Percentiles rank a stretch among this genome's conserved stretches.
Conservation (phyloP, 1,140 invertebrate species). For the Rhysida immarginata region DNA sequence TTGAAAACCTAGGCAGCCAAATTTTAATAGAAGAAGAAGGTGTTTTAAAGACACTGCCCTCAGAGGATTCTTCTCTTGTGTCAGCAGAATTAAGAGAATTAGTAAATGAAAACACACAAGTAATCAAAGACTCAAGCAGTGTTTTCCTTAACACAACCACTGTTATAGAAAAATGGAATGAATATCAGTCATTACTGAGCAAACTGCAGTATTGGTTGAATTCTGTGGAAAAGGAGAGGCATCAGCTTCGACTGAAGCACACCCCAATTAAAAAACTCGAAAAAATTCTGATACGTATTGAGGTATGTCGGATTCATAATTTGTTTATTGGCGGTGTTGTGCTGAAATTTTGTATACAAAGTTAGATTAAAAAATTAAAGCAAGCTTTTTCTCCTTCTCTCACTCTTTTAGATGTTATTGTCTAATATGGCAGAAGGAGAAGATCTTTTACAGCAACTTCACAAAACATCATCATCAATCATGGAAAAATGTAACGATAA, state of each 20-base stretch:
- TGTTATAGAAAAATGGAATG: constrained; percentile 58
- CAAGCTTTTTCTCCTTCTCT: not conserved
- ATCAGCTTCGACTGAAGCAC: constrained; percentile 64
- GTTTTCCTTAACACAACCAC: not conserved
- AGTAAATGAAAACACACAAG: too few species aligned
- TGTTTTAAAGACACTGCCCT: not conserved
- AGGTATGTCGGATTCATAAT: constrained; percentile 17
- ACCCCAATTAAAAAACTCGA: constrained; percentile 36
- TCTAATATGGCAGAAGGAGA: not conserved
- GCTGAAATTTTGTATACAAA: not conserved
- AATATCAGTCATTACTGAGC: constrained; percentile 54
- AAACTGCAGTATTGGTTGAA: constrained; percentile 60
- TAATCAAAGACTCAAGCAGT: too few species aligned
- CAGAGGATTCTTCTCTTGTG: not conserved
- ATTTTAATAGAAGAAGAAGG: too few species aligned
- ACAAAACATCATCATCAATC: not conserved
- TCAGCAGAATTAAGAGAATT: too few species aligned
- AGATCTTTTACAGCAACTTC: not conserved
- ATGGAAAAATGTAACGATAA: constrained; percentile 45
- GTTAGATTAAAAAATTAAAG: not conserved
- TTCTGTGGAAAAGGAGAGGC: constrained; percentile 57
- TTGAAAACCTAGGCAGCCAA: too few species aligned
- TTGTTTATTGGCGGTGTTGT: not conserved
- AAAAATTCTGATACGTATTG: constrained; percentile 48
- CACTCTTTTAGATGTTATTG: constrained; percentile 1